A percentile compares a stretch with the other conserved stretches of the same genome.
Evolutionary conservation across 2,113 vertebrate species (phyloP).

Genomic region (Oceanodroma tethys): DNA sequence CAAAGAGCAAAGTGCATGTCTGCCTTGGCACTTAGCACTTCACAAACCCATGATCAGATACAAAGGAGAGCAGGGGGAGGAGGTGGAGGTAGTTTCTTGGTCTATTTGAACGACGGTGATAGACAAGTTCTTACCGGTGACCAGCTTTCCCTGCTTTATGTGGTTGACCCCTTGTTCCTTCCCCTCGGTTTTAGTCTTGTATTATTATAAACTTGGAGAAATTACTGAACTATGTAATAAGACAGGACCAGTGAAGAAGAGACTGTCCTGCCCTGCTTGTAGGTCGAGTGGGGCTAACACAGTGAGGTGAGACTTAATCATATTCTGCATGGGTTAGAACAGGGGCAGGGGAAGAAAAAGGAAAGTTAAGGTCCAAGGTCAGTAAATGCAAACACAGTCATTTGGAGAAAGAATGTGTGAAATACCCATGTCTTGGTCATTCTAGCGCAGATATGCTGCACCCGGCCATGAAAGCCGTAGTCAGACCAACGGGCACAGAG

Average conservation of each 20-base stretch:
- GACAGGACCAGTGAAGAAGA: not conserved
- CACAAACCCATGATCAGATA: not conserved
- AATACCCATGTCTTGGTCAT: not conserved
- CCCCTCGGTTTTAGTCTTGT: not conserved
- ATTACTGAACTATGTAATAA: not conserved
- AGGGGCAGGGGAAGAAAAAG: not conserved
- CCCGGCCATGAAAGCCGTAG: slow-evolving; percentile 70
- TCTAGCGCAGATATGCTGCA: slow-evolving; percentile 69
- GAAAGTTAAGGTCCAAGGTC: not conserved
- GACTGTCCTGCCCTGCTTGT: not conserved
- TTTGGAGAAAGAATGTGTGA: not conserved
- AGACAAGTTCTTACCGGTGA: not conserved
- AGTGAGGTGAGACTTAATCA: not conserved
- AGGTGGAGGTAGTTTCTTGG: not conserved
- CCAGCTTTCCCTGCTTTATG: not conserved
- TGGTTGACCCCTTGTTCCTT: not conserved
- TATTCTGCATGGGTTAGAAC: not conserved
- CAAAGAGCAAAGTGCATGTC: not conserved
- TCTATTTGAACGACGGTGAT: not conserved
- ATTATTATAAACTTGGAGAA: not conserved
- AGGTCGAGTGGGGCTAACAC: fast-evolving
- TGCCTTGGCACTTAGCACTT: not conserved
- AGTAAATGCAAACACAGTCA: not conserved
- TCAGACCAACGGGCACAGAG: slow-evolving; percentile 61
- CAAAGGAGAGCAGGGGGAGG: not conserved